Evolutionary conservation across 2,888 invertebrate genomes (phyloP), one percentile per base, ranked within the genome.

Genomic region (Cremastobaeus sp.): DNA sequence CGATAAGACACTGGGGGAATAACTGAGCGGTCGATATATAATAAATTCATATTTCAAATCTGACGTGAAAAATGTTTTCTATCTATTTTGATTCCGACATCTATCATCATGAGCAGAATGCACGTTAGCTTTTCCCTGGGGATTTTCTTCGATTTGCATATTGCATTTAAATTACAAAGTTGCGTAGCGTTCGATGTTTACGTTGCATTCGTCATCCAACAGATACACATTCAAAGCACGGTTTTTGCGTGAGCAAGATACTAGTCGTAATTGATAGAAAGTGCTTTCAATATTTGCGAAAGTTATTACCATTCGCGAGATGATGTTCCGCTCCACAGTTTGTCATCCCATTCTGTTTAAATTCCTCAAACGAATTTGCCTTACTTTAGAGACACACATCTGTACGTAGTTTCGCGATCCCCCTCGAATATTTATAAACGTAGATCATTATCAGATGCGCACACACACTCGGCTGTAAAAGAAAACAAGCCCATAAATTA

Each of bases 91-190:
- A 72, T 72, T 76, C 48, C 71, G 43, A 37, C 71, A 64, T 75
- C 66, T 68, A 72, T 71, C 71, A 70, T 72, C 75, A 75, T 70
- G 57, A 75, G 68, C 59, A 54, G 32, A 69, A 75, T 75, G 48
- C 71, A 54, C 59, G 59, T 41, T 64, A 54, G 47, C 57, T 71
- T 71, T 64, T 52, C 75, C 71, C 71, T 47, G 43, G 75, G 64
- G 68, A 72, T 75, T 72, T 71, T 34, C 68, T 64, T 64, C 75
- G 71, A 75, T 75, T 71, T 75, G 68, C 75, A 75, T 75, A 72
- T 75, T 75, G 64, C 71, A 75, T 75, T 71, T 75, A 71, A 75
- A 75, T 72, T 72, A 75, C 75, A 72, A 75, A 72, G 57, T 72
- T 75, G 71, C 75, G 62, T 68, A 57, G 55, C 55, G 64, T 71